These are phyloP conservation scores for Oxygymnocypris stewartii DNA, from an alignment of 2,113 vertebrate genomes.

Conservation along the genomic window DNA sequence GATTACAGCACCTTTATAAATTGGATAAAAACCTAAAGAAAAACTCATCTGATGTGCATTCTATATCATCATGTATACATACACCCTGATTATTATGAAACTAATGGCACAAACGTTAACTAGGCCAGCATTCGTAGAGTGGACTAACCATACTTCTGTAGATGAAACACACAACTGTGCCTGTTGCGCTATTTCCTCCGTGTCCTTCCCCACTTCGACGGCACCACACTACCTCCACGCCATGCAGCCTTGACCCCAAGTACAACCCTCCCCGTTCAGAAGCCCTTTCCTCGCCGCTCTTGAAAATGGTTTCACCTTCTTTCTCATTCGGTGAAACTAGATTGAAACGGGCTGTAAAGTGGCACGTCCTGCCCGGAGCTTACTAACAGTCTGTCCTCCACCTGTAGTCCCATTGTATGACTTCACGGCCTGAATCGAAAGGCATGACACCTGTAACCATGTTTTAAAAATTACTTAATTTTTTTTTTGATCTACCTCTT, in stretches of 20 bases:
- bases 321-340: constrained; percentile 6
- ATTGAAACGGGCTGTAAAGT: constrained; percentile 36
- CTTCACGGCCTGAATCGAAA: constrained; percentile 65
- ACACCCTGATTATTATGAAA: not conserved
- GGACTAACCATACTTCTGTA: constrained; percentile 9
- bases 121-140: constrained; percentile 6
- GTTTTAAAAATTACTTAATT: constrained; percentile 33
- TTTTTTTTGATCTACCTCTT: constrained; percentile 94
- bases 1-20: not conserved
- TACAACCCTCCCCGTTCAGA: constrained; percentile 18
- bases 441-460: constrained; percentile 70
- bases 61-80: not conserved
- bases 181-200: constrained; percentile 37
- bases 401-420: constrained; percentile 20
- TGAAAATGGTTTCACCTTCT: not conserved
- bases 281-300: constrained; percentile 25
- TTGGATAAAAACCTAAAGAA: too few species aligned
- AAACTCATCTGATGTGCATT: not conserved
- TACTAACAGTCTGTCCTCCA: constrained; percentile 44
- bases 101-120: not conserved
- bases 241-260: constrained; percentile 33
- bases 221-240: constrained; percentile 51
- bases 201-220: constrained; percentile 36
- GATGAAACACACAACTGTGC: constrained; percentile 44
- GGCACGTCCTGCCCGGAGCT: constrained; percentile 21